A percentile compares a stretch with the other conserved stretches of the same genome.
Evolutionary conservation across 2,888 invertebrate species (phyloP).

Genomic region (Acrocyrtus sp.): DNA sequence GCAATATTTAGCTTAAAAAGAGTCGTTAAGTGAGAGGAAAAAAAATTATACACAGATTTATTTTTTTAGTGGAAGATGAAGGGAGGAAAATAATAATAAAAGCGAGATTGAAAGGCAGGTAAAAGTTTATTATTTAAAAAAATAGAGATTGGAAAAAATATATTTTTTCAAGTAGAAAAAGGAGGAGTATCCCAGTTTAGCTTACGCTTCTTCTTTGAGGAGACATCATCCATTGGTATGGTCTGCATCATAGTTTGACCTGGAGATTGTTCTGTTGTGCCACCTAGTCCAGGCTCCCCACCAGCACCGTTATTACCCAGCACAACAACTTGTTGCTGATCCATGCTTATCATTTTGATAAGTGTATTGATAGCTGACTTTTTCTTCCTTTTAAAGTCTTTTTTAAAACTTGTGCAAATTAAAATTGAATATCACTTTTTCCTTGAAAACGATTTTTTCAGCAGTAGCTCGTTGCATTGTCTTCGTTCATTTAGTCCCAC

Average conservation of each 20-base stretch:
- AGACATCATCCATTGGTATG: conserved; percentile 41
- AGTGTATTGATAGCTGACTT: too few relatives aligned
- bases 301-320: conserved; percentile 30
- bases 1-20: conserved; percentile 19
- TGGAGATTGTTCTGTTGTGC: conserved; percentile 16
- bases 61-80: too few relatives aligned
- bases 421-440: conserved; percentile 3
- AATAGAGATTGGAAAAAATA: background rate
- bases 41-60: too few relatives aligned
- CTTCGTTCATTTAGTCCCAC: too few relatives aligned
- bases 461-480: conserved; percentile 19
- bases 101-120: background rate
- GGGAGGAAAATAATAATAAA: background rate
- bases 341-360: conserved; percentile 51
- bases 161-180: too few relatives aligned
- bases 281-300: conserved; percentile 22
- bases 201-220: conserved; percentile 46
- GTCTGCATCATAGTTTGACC: conserved; percentile 43
- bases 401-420: background rate
- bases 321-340: conserved; percentile 50
- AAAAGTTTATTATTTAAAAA: background rate
- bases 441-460: background rate
- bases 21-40: too few relatives aligned
- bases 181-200: background rate
- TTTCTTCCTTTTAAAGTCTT: too few relatives aligned